Conservation (phyloP, 2,113 vertebrate species). For the Chascanopsetta lugubris region DNA sequence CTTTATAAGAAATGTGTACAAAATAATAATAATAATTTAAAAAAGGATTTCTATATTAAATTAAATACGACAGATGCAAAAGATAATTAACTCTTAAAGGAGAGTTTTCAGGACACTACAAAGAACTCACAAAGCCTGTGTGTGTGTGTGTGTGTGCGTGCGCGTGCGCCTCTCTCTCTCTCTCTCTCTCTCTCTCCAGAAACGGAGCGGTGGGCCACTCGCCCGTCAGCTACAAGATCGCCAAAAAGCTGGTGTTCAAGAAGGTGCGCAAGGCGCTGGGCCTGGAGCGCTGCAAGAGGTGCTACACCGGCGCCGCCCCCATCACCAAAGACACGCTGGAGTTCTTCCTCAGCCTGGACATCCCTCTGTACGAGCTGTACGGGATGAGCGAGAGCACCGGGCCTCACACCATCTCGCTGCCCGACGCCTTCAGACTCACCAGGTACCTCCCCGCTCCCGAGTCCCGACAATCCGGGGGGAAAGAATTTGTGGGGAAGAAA, state of each 20-base stretch:
- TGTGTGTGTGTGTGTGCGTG: too few species aligned
- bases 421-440: slow-evolving; percentile 73
- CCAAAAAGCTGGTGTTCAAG: slow-evolving; percentile 86
- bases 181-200: slow-evolving; percentile 25
- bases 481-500: too few species aligned
- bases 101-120: too few species aligned
- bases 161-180: not conserved
- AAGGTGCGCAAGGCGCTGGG: slow-evolving; percentile 87
- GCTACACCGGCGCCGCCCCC: slow-evolving; percentile 88
- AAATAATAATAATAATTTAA: too few species aligned
- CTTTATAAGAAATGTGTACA: too few species aligned
- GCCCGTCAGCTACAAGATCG: slow-evolving; percentile 85
- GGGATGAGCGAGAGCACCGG: slow-evolving; percentile 93
- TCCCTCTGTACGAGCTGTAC: slow-evolving; percentile 88
- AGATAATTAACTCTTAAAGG: too few species aligned
- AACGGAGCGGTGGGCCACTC: not conserved
- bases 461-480: too few species aligned
- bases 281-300: slow-evolving; percentile 86
- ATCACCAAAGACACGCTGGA: slow-evolving; percentile 89
- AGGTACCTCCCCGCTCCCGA: too few species aligned
- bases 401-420: slow-evolving; percentile 83
- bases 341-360: slow-evolving; percentile 94
- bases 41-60: too few species aligned
- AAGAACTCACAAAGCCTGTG: too few species aligned
- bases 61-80: too few species aligned